These are phyloP conservation scores for Bubo scandiacus DNA, from an alignment of 2,113 vertebrate genomes.

Conservation along the genomic window DNA sequence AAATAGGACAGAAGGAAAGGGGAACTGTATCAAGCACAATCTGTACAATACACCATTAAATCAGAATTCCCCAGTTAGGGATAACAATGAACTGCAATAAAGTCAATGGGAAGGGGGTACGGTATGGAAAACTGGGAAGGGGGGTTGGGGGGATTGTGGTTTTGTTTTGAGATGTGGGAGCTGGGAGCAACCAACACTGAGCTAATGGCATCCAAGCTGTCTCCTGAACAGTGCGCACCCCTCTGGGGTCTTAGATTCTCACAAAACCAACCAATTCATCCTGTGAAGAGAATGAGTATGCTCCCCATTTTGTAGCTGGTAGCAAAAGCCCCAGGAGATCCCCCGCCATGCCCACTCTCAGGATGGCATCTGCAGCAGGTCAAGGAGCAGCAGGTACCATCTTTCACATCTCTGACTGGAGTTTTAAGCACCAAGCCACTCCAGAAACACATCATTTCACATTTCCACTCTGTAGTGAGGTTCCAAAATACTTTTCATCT, in stretches of 20 bases:
- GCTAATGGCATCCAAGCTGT: background rate
- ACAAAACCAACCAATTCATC: background rate
- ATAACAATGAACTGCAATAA: background rate
- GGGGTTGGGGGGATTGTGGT: background rate
- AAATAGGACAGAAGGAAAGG: background rate
- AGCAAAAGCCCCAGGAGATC: background rate
- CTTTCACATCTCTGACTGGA: background rate
- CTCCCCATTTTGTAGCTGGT: background rate
- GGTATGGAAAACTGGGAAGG: no score
- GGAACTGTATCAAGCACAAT: background rate
- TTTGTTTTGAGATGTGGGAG: background rate
- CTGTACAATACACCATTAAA: background rate
- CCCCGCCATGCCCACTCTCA: background rate
- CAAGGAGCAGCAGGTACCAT: background rate
- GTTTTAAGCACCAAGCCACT: background rate
- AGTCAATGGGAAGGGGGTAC: background rate
- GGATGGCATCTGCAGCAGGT: background rate
- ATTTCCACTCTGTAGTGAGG: background rate
- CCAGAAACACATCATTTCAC: background rate
- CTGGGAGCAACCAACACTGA: background rate
- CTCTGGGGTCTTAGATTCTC: background rate
- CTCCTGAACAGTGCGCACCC: background rate
- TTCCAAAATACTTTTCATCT: background rate
- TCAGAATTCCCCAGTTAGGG: background rate
- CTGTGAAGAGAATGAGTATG: background rate